Evolutionary conservation across 2,113 vertebrate genomes (phyloP), one percentile per base, ranked within the genome.

Genomic region (Elanus axillaris): DNA sequence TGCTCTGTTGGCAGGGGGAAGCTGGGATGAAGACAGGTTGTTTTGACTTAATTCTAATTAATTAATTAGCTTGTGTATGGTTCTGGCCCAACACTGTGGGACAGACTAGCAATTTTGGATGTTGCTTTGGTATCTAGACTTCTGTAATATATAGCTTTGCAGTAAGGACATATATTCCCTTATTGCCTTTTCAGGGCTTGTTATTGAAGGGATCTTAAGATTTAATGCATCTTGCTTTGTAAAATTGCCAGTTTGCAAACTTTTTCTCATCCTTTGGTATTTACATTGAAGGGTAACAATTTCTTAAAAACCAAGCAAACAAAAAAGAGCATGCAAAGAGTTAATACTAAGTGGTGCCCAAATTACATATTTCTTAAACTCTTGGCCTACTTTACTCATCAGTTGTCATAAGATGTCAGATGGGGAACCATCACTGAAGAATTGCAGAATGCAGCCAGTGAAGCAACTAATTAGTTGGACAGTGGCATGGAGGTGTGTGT

Each of bases 391-490:
- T 98, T 98, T 97, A 95, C 96, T 97, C 97, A 97, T 98, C 97
- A 94, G 97, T 97, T 97, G 97, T 98, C 97, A 96, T 97, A 94
- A 97, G 96, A 97, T 96, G 97, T 97, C 97, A 98, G 97, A 97
- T 93, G 96, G 95, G 96, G 95, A 97, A 96, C 88, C 94, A 68
- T 96, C 97, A 97, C 91, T 98, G 96, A 96, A 96, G 96, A 96
- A 97, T 64, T 97, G 93, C 96, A 97, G 94, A 97, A 96, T 77
- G 95, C 96, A 97, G 89, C 96, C 97, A 97, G 94, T 92, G 96
- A 98, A 98, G 98, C 98, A 97, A 86, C 95, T 98, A 98, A 98
- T 98, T 96, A 94, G 79, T 95, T 98, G 98, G 98, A 96, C 95
- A 96, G 96, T 97, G 96, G 95, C 96, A 94, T 94, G 91, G 96